These are phyloP conservation scores for Phenganax marumi DNA, from an alignment of 92 coral and sea anemone genomes.

Conservation along the genomic window DNA sequence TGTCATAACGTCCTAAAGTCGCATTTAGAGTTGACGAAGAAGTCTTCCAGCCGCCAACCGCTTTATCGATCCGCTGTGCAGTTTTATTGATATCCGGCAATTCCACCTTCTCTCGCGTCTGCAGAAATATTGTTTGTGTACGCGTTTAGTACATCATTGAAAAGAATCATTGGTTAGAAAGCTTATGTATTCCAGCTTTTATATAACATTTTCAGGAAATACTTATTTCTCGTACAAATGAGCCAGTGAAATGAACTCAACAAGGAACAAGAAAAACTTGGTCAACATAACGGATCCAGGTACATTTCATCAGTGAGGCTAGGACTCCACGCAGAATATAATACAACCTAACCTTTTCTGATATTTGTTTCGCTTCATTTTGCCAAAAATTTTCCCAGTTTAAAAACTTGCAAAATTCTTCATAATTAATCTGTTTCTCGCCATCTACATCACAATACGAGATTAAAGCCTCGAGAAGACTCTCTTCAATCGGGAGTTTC, in stretches of 20 bases:
- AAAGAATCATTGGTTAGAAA: not conserved
- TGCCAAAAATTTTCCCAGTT: conserved; percentile 94
- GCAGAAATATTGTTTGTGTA: not conserved
- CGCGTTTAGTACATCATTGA: conserved; percentile 1
- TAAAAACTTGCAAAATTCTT: conserved; percentile 87
- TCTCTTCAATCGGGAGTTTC: conserved; percentile 87
- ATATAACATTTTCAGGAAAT: too few relatives aligned
- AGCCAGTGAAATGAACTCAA: too few relatives aligned
- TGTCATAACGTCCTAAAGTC: conserved; percentile 63
- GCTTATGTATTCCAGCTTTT: too few relatives aligned
- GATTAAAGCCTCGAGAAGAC: conserved; percentile 71
- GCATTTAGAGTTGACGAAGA: conserved; percentile 82
- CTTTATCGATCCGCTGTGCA: conserved; percentile 83
- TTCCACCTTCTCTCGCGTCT: not conserved
- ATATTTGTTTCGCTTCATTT: not conserved
- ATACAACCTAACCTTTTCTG: conserved; percentile 12
- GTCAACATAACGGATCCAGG: too few relatives aligned
- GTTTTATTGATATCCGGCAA: conserved; percentile 14
- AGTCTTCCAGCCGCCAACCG: conserved; percentile 96
- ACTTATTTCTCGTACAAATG: too few relatives aligned
- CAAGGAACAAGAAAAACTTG: too few relatives aligned
- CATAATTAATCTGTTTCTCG: conserved; percentile 82
- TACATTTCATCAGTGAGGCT: too few relatives aligned
- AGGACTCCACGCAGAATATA: too few relatives aligned
- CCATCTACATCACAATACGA: conserved; percentile 84